Percentiles rank a stretch among this genome's conserved stretches.
These are phyloP conservation scores for Spea multiplicata DNA, from an alignment of 2,113 vertebrate genomes.

Conservation along the genomic window DNA sequence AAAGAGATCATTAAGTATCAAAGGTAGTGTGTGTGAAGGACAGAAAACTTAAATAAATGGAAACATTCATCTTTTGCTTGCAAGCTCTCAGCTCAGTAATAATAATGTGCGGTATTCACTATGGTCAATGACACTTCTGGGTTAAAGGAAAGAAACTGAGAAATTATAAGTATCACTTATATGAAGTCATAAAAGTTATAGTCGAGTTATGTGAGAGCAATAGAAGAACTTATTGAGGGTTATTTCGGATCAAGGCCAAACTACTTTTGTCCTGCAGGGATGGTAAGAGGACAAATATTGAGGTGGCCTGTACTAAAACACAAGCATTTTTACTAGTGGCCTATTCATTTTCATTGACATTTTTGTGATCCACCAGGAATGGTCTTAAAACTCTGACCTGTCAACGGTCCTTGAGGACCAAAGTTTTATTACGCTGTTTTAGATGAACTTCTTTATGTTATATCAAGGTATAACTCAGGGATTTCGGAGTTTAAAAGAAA, in stretches of 20 bases:
- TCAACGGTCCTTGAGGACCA: neutral
- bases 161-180: neutral
- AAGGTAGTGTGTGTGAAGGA: no score
- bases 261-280: neutral
- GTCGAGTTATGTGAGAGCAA: neutral
- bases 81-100: no score
- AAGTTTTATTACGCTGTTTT: neutral
- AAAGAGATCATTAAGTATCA: no score
- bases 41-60: no score
- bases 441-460: neutral
- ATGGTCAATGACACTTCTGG: neutral
- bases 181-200: neutral
- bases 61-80: no score
- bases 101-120: no score
- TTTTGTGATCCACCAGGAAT: neutral
- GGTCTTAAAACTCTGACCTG: constrained; percentile 3
- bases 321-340: neutral
- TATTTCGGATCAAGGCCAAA: neutral
- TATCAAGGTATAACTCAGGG: neutral
- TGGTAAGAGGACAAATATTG: neutral
- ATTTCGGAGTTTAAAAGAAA: neutral
- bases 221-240: neutral
- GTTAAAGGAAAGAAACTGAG: neutral
- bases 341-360: neutral
- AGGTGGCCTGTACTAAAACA: neutral